phyloP scores from a whole-genome alignment of 2,888 invertebrate genomes.

The Siphonodentalium dalli region DNA sequence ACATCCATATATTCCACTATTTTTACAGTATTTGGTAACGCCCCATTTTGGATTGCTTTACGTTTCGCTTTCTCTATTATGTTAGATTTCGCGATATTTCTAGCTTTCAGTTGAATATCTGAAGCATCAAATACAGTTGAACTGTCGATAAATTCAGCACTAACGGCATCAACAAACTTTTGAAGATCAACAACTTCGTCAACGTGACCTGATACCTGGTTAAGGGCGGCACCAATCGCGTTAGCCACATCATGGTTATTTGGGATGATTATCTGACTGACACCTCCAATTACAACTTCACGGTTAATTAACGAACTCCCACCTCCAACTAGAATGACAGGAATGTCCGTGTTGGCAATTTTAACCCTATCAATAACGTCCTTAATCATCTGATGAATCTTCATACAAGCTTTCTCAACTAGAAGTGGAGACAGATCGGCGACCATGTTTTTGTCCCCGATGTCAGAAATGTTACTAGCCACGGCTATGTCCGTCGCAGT shows the following conservation, averaged over 20 bases:
- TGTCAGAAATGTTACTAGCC: slow-evolving; percentile 38
- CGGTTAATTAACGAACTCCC: slow-evolving; percentile 48
- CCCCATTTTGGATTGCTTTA: slow-evolving; percentile 29
- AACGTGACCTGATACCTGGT: slow-evolving; percentile 48
- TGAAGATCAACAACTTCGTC: slow-evolving; percentile 44
- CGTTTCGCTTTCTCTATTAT: slow-evolving; percentile 19
- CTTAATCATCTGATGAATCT: slow-evolving; percentile 43
- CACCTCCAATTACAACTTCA: slow-evolving; percentile 29
- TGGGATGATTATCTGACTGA: slow-evolving; percentile 35
- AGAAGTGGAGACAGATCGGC: slow-evolving; percentile 27
- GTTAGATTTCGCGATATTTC: slow-evolving; percentile 30
- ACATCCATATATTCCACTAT: slow-evolving; percentile 44
- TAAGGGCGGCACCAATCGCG: slow-evolving; percentile 61
- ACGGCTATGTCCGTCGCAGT: slow-evolving; percentile 61
- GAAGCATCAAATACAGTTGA: too few relatives aligned
- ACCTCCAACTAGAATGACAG: slow-evolving; percentile 57
- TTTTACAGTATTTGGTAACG: slow-evolving; percentile 25
- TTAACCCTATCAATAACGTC: slow-evolving; percentile 50
- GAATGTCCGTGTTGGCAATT: slow-evolving; percentile 39
- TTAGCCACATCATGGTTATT: slow-evolving; percentile 55
- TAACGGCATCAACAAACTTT: too few relatives aligned
- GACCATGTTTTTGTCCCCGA: slow-evolving; percentile 38
- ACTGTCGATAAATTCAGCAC: too few relatives aligned
- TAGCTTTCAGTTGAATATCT: too few relatives aligned
- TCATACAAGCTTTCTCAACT: slow-evolving; percentile 31